Base-by-base conservation (phyloP, 2,888 invertebrate genomes). In the Liopterus haemorrhoidalis region DNA sequence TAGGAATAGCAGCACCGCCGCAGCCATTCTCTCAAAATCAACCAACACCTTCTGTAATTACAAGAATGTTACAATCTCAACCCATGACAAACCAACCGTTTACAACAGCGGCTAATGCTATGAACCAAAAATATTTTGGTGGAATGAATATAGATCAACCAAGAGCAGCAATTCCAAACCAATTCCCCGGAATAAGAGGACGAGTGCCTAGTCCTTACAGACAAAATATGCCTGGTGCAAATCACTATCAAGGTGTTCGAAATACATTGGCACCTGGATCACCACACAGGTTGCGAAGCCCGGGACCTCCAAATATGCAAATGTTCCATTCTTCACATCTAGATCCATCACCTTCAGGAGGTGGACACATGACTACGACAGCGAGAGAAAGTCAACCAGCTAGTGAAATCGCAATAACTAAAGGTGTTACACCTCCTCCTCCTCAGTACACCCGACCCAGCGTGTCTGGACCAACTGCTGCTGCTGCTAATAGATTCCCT, bases 1-100 rank as follows among this genome's bases (percentile, higher is more conserved):
- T 67, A 46, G 62, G 67, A 25, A 63, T 70, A 45, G 70, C 72
- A 3, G 66, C 71, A 32, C 70, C 72, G 5, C 72, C 72, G 2
- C 73, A 72, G 53, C 68, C 72, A 3, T 75, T 73, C 50, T 69
- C 72, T 14, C 71, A 72, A 45, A 67, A 68, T 27, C 65, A 66
- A 46, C 68, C 71, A 2, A 68, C 72, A 21, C 70, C 74, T 0
- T 79, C 79, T 27, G 78, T 80, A 5, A 79, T 80, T 32, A 78
- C 78, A 5, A 68, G 78, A 52, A 76, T 80, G 75, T 67, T 79
- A 30, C 76, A 77, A 53, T 64, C 70, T 2, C 71, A 70, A 50
- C 65, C 70, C 1, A 63, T 67, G 0, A 58, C 61, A 24, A 54
- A 56, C 20, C 59, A 45, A 25, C 25, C 65, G 2, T 67, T 68